Evolutionary conservation across 2,113 vertebrate species (phyloP), one percentile per base, ranked within the genome.

Genomic region (Mirza zaza): DNA sequence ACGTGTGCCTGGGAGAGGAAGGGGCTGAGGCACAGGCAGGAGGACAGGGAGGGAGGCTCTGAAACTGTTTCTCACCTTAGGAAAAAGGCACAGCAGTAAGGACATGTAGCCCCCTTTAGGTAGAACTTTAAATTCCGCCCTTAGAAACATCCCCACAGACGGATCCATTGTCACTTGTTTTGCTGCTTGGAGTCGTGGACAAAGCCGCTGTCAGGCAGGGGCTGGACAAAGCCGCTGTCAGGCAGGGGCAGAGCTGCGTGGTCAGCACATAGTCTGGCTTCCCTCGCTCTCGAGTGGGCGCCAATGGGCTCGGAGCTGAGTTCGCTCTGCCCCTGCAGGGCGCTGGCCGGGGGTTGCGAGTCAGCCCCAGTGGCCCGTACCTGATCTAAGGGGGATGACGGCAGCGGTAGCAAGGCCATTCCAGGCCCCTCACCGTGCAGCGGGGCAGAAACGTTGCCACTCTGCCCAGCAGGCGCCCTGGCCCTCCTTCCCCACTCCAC

Each of bases 61-160:
- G 4, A 59, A 83, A 12, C 5, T 10, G n/a, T 13, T 45, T 55
- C 45, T 63, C 20, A 2, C 34, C 48, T 23, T 2, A 25, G 32
- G 52, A 1, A 13, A 34, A 65, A 61, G 50, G 20, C 67, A 2
- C 3, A 4, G 48, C 67, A 3, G 3, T 9, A 1, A 10, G 86
- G 59, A 63, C 50, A 70, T 55, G 48, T 3, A 45, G 48, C 36
- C 65, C 82, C 55, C 67, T 59, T 71, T 29, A 93, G 76, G 70
- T 8, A 23, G 93, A 42, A 76, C 76, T 75, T 89, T 10, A 55
- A 65, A 73, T 67, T 79, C 84, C 84, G 77, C 59, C 97, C 86
- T 32, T 7, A 17, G 52, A 80, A n/a, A 61, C 34, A 4, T 18
- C 45, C 65, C 32, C 6, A 90, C 93, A 96, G 63, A 84, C 45